These are phyloP conservation scores for Junonia oenone DNA, from an alignment of 2,888 invertebrate genomes.

Conservation along the genomic window DNA sequence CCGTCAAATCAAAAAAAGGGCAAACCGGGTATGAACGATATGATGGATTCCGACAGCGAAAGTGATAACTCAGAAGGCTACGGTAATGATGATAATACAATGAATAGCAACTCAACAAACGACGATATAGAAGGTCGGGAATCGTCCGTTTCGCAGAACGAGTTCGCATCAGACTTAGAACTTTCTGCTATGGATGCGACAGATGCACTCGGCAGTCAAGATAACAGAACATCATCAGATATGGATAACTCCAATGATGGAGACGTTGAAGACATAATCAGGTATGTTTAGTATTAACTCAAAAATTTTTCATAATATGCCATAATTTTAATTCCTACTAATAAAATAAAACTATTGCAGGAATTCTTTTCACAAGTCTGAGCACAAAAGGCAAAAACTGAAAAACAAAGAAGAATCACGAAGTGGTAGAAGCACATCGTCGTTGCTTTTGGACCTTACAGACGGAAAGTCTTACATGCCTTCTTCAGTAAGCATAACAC, in stretches of 20 bases:
- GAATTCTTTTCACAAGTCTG: conserved; percentile 80
- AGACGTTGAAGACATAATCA: conserved; percentile 81
- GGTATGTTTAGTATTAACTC: conserved; percentile 43
- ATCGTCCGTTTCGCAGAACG: conserved; percentile 73
- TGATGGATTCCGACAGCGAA: conserved; percentile 82
- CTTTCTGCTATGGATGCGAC: conserved; percentile 81
- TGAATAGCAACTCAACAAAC: conserved; percentile 67
- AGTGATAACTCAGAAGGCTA: conserved; percentile 66
- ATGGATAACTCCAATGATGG: conserved; percentile 81
- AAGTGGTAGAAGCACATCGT: conserved; percentile 59
- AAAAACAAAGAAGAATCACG: conserved; percentile 79
- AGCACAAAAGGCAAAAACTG: conserved; percentile 80
- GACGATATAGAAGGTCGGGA: conserved; percentile 63
- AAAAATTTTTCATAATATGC: neutral
- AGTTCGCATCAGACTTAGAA: conserved; percentile 82
- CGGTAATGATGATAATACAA: conserved; percentile 66
- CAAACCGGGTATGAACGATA: conserved; percentile 78
- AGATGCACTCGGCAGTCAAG: conserved; percentile 74
- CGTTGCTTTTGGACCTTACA: conserved; percentile 73
- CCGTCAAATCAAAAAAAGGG: conserved; percentile 81
- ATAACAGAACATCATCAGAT: conserved; percentile 70
- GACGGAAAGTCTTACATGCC: conserved; percentile 77
- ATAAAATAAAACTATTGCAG: conserved; percentile 43
- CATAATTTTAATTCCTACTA: neutral
- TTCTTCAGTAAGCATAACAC: conserved; percentile 74